phyloP scores from a whole-genome alignment of 2,888 invertebrate genomes.

The Cartodere bifasciata region DNA sequence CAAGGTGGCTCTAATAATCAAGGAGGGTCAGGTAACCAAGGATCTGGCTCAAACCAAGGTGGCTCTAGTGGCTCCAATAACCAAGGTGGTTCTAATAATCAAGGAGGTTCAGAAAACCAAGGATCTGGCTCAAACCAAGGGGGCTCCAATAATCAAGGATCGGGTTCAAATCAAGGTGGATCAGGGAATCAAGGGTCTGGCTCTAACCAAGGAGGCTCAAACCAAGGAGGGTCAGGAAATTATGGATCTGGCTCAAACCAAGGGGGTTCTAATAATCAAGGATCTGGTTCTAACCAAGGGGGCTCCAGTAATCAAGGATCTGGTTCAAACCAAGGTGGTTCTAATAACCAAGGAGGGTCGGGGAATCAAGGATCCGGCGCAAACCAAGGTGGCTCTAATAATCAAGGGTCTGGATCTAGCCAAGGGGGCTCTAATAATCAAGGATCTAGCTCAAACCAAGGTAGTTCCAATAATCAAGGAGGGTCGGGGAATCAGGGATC shows the following conservation, averaged over 20 bases:
- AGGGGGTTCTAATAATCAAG: conserved; percentile 7
- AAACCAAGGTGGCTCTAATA: conserved; percentile 9
- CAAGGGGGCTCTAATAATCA: conserved; percentile 14
- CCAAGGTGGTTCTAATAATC: conserved; percentile 11
- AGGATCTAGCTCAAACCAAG: too few relatives aligned
- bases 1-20: conserved; percentile 6
- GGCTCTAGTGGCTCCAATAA: conserved; percentile 10
- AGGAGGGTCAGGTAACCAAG: conserved; percentile 4
- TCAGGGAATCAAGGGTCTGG: too few relatives aligned
- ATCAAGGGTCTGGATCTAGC: conserved; percentile 7
- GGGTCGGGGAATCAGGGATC: conserved; percentile 9
- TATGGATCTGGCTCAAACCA: conserved; percentile 2
- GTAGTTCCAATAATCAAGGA: conserved; percentile 7
- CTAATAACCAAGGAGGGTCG: conserved; percentile 12
- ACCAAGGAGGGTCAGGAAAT: conserved; percentile 6
- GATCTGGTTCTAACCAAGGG: conserved; percentile 6
- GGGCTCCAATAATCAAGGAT: conserved; percentile 8
- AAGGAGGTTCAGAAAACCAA: conserved; percentile 10
- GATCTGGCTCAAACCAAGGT: conserved; percentile 3
- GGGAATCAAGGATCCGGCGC: neutral
- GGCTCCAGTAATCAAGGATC: conserved; percentile 8
- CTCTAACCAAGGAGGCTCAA: conserved; percentile 6
- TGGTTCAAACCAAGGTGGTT: conserved; percentile 11
- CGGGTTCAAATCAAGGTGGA: neutral
- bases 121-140: conserved; percentile 10